These are phyloP conservation scores for Seriola dumerili DNA, from an alignment of 2,113 vertebrate genomes.

Conservation along the genomic window DNA sequence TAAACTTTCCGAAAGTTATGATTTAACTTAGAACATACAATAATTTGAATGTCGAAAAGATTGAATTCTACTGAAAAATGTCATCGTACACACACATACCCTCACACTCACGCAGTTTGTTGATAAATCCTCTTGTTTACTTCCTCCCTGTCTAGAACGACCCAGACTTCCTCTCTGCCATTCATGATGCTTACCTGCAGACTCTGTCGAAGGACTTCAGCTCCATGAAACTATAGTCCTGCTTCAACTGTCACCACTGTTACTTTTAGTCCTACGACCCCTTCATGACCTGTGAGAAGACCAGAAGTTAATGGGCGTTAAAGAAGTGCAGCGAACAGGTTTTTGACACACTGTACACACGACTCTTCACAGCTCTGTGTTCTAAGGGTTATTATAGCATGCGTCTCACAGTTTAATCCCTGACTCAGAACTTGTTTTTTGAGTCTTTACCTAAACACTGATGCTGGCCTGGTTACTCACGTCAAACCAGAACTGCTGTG, in stretches of 20 bases:
- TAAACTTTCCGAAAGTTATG: no score
- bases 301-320: background rate
- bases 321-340: conserved; percentile 5
- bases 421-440: conserved; percentile 2
- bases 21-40: no score
- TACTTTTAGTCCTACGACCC: background rate
- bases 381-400: background rate
- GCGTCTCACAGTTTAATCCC: background rate
- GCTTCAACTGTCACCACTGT: background rate
- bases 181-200: conserved; percentile 95
- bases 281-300: conserved; percentile 4
- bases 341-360: background rate
- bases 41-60: no score
- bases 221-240: conserved; percentile 89
- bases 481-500: conserved; percentile 15
- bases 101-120: background rate
- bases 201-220: conserved; percentile 90
- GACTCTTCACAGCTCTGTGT: background rate
- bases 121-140: conserved; percentile 3
- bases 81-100: background rate
- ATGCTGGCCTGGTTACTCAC: background rate
- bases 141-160: conserved; percentile 88
- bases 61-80: background rate
- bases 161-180: conserved; percentile 90
- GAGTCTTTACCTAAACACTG: background rate